phyloP scores from a whole-genome alignment of 1,140 invertebrate genomes.

The Drosophila saltans region DNA sequence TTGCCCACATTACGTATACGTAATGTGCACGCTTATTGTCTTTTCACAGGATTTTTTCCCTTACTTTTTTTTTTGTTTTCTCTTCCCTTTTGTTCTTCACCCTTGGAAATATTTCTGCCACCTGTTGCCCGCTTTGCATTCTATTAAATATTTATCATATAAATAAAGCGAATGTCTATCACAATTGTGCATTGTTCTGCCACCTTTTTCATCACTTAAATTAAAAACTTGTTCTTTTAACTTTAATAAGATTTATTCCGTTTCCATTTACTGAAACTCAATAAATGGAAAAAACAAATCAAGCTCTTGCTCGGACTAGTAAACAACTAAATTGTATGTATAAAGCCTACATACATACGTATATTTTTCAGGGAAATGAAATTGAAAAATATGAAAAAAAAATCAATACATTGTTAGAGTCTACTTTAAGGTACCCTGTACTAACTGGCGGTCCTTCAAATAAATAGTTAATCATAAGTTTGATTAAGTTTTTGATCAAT shows the following conservation, averaged over 20 bases:
- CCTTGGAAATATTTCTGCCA: constrained; percentile 2
- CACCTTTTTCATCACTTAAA: constrained; percentile 13
- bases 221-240: not conserved
- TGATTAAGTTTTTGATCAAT: too few species aligned
- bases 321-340: constrained; percentile 4
- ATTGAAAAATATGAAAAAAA: constrained; percentile 17
- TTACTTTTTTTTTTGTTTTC: not conserved
- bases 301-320: not conserved
- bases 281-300: not conserved
- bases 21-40: constrained; percentile 38
- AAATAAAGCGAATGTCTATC: not conserved
- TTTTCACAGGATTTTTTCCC: not conserved
- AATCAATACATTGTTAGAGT: not conserved
- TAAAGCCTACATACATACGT: not conserved
- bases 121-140: constrained; percentile 38
- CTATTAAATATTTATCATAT: constrained; percentile 13
- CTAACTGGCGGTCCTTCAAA: not conserved
- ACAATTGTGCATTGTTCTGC: constrained; percentile 25
- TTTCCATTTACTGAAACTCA: not conserved
- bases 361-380: constrained; percentile 22
- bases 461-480: too few species aligned
- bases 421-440: not conserved
- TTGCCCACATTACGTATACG: constrained; percentile 35
- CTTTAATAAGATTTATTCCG: constrained; percentile 25
- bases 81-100: constrained; percentile 13